A percentile compares a stretch with the other conserved stretches of the same genome.
Conservation (phyloP, 2,113 vertebrate genomes). For the Vicugna pacos region DNA sequence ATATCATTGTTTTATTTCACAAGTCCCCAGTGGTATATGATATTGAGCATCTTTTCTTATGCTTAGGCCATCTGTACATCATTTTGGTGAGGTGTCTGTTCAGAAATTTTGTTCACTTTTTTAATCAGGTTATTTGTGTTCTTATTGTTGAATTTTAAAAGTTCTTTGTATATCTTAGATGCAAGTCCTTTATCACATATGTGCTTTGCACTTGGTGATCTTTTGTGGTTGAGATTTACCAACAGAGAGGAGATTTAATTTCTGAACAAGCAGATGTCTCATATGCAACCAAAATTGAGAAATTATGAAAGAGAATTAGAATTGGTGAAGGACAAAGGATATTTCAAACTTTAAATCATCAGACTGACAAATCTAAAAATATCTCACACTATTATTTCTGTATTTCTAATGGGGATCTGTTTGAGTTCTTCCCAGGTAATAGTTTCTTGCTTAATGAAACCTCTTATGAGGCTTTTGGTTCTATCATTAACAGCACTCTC, state of each 20-base stretch:
- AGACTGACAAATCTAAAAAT: neutral
- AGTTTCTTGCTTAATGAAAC: slow-evolving; percentile 19
- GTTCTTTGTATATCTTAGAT: neutral
- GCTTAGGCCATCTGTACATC: neutral
- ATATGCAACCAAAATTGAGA: neutral
- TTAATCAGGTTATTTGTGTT: neutral
- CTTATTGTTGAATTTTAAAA: neutral
- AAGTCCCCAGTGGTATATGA: neutral
- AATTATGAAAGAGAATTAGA: neutral
- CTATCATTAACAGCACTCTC: neutral
- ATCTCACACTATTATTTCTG: neutral
- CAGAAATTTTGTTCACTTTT: neutral
- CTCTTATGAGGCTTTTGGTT: neutral
- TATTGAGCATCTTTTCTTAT: neutral
- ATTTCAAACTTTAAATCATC: neutral
- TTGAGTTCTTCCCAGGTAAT: neutral
- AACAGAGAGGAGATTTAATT: neutral
- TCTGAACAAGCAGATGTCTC: neutral
- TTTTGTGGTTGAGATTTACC: neutral
- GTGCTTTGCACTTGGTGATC: neutral
- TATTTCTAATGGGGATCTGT: neutral
- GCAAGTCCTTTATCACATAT: neutral
- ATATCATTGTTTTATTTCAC: neutral
- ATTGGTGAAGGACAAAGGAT: neutral
- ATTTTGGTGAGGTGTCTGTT: neutral